Conservation (phyloP, 2,888 invertebrate genomes). For the Pyrrhosoma nymphula region DNA sequence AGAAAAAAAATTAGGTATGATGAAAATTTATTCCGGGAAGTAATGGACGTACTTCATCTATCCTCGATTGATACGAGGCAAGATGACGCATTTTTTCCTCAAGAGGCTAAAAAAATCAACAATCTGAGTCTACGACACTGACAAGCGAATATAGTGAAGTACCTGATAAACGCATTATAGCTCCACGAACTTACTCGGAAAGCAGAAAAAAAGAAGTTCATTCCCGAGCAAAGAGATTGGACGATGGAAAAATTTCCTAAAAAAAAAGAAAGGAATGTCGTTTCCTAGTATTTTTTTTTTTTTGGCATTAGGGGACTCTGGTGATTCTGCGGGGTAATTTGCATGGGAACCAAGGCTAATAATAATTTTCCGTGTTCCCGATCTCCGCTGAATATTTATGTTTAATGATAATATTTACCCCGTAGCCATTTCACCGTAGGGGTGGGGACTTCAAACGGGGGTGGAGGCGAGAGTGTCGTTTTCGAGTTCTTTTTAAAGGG, state of each 20-base stretch:
- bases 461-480: not conserved
- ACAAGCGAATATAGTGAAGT: not conserved
- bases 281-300: not conserved
- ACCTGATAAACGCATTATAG: not conserved
- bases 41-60: not conserved
- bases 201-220: not conserved
- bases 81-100: not conserved
- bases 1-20: not conserved
- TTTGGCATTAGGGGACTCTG: not conserved
- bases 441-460: not conserved
- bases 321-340: not conserved
- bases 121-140: not conserved
- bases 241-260: not conserved
- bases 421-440: not conserved
- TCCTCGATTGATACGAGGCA: not conserved
- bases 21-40: not conserved
- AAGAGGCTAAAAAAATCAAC: not conserved
- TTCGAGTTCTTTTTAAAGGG: not conserved
- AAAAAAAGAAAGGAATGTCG: not conserved
- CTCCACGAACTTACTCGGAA: not conserved
- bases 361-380: slow-evolving; percentile 7
- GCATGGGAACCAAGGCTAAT: not conserved
- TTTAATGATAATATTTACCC: slow-evolving; percentile 36
- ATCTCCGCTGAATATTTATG: slow-evolving; percentile 15
- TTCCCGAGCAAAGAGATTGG: not conserved